Evolutionary conservation across 2,888 invertebrate genomes (phyloP).

Genomic region (Eilema depressum): DNA sequence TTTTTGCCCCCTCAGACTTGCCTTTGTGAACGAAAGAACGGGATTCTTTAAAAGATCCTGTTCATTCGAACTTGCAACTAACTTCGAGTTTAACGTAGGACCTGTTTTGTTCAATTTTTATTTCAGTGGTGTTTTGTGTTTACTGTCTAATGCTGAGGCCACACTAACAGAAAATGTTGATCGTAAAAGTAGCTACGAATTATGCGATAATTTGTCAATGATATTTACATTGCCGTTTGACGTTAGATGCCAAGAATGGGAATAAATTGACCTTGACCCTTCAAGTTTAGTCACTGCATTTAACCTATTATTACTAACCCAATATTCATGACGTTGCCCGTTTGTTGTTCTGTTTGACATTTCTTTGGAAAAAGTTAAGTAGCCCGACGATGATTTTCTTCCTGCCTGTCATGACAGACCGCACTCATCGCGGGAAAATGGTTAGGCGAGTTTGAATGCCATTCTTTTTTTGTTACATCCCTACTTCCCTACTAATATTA

Average conservation of each 20-base stretch:
- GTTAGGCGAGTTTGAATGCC: not conserved
- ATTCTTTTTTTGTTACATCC: not conserved
- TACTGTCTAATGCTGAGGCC: not conserved
- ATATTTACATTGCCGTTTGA: too few species aligned
- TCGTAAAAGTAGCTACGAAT: too few species aligned
- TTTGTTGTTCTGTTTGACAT: not conserved
- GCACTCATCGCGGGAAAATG: not conserved
- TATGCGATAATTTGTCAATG: too few species aligned
- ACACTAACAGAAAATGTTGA: too few species aligned
- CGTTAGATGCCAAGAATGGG: too few species aligned
- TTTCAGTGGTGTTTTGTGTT: not conserved
- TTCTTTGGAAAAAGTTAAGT: not conserved
- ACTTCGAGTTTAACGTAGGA: slow-evolving; percentile 31
- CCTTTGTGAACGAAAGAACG: slow-evolving; percentile 45
- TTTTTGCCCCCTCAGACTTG: slow-evolving; percentile 36
- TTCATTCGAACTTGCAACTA: slow-evolving; percentile 47
- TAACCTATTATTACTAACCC: too few species aligned
- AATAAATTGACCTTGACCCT: too few species aligned
- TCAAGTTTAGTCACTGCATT: too few species aligned
- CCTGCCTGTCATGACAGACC: not conserved
- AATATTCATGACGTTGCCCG: too few species aligned
- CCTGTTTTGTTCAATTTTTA: slow-evolving; percentile 38
- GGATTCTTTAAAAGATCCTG: slow-evolving; percentile 45
- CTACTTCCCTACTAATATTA: too few species aligned
- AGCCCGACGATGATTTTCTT: not conserved